Evolutionary conservation across 2,888 invertebrate genomes (phyloP).

Genomic region (Iselma pallidipennis): DNA sequence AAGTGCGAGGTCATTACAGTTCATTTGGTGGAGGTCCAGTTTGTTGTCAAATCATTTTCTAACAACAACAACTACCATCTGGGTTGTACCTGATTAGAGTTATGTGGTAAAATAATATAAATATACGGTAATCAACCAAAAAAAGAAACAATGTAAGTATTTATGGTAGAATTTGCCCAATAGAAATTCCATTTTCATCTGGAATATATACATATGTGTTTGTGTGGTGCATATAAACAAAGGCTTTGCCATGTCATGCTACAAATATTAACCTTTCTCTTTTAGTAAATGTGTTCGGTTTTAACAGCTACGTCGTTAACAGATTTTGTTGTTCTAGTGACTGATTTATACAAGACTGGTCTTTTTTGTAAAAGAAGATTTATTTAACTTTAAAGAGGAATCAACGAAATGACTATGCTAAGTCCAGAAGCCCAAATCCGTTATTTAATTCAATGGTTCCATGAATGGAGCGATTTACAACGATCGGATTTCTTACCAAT

Average conservation of each 20-base stretch:
- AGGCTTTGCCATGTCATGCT: constrained; percentile 40
- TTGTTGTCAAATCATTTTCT: constrained; percentile 22
- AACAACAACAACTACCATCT: constrained; percentile 9
- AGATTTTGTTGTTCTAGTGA: constrained; percentile 34
- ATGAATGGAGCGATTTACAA: constrained; percentile 88
- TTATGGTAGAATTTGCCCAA: neutral
- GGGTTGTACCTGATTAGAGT: constrained; percentile 21
- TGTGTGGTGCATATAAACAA: constrained; percentile 26
- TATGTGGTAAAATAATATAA: constrained; percentile 4
- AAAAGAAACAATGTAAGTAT: constrained; percentile 18
- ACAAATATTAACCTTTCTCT: constrained; percentile 42
- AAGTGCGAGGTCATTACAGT: constrained; percentile 50
- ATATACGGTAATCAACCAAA: neutral
- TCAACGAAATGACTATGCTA: constrained; percentile 45
- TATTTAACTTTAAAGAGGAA: neutral
- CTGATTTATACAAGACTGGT: constrained; percentile 34
- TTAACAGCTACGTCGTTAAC: constrained; percentile 19
- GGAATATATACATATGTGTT: neutral
- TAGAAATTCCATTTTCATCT: neutral
- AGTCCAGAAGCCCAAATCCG: constrained; percentile 75
- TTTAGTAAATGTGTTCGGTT: constrained; percentile 26
- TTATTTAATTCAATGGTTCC: constrained; percentile 85
- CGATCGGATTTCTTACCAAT: constrained; percentile 81
- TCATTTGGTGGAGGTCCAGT: constrained; percentile 27
- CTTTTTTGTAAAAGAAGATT: constrained; percentile 4